Base-by-base conservation (phyloP, 2,888 invertebrate genomes). In the Hyposoter dolosus region DNA sequence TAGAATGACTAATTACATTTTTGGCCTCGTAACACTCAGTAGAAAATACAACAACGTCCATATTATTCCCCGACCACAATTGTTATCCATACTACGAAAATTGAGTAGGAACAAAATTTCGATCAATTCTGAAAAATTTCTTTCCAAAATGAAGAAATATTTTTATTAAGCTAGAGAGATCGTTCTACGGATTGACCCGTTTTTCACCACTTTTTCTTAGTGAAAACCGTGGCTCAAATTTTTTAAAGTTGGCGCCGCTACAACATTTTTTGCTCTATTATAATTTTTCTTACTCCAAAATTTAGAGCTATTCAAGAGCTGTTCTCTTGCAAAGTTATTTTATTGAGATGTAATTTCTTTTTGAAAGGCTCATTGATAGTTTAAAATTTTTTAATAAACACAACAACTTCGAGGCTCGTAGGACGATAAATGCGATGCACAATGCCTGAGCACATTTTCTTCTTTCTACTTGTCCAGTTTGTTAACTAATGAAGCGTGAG, bases 401-500 rank as follows among this genome's bases (percentile, higher is more conserved):
- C n/a, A n/a, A 28, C 15, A 28, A 60, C 15, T 28, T 60, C 28
- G 28, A 15, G 28, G 15, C 6, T 60, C 5, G 12, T 15, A 60
- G 1, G 15, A 60, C 28, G 19, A 60, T 60, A 15, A 28, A 60
- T 28, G 9, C 28, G 28, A 15, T 60, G 12, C 23, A 28, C 23
- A 28, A 60, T 28, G 12, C 15, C 28, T 32, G 28, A 0, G n/a
- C 32, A 50, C 19, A 15, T 6, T 23, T 2, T n/a, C 12, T n/a
- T 15, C 40, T 40, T 19, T 19, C 28, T 17, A 5, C 75, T 12
- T 7, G 40, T 28, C 15, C 17, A 60, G 28, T 75, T 60, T 23
- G 43, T 60, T 60, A 60, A 75, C 28, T 60, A 45, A 45, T 75
- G 19, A 45, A 75, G 43, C 60, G 43, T 45, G n/a, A 23, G 60